Conservation (phyloP, 2,113 vertebrate genomes). For the Melanocharis versteri region DNA sequence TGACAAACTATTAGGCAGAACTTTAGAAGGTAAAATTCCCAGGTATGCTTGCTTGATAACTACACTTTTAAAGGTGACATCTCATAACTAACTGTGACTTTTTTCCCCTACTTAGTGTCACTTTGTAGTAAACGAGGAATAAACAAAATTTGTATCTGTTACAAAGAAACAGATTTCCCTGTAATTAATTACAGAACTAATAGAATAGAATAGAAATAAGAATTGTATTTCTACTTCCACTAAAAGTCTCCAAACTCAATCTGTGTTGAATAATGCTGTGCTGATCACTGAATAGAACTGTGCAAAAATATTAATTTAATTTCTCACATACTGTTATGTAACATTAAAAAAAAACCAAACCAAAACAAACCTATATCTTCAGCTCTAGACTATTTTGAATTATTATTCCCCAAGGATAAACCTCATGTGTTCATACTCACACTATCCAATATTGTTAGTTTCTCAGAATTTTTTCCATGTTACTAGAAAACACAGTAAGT, state of each 20-base stretch:
- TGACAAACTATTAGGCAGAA: neutral
- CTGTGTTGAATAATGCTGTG: neutral
- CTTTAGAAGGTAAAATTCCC: neutral
- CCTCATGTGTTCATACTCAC: neutral
- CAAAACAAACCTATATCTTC: neutral
- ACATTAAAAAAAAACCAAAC: too few relatives aligned
- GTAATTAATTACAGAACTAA: neutral
- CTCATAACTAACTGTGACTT: neutral
- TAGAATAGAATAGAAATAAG: neutral
- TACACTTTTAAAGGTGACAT: neutral
- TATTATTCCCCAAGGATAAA: neutral
- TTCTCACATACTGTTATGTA: neutral
- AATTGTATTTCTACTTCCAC: neutral
- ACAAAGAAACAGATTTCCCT: neutral
- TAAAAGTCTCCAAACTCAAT: neutral
- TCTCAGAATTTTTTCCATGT: neutral
- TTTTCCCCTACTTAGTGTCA: neutral
- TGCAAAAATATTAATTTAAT: neutral
- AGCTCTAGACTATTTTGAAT: neutral
- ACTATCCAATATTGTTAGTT: neutral
- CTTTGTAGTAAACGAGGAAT: neutral
- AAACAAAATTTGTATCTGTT: neutral
- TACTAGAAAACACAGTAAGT: neutral
- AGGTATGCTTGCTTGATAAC: neutral
- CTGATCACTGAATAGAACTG: neutral